phyloP scores from a whole-genome alignment of 2,888 invertebrate genomes.

The Yponomeuta evonymella region DNA sequence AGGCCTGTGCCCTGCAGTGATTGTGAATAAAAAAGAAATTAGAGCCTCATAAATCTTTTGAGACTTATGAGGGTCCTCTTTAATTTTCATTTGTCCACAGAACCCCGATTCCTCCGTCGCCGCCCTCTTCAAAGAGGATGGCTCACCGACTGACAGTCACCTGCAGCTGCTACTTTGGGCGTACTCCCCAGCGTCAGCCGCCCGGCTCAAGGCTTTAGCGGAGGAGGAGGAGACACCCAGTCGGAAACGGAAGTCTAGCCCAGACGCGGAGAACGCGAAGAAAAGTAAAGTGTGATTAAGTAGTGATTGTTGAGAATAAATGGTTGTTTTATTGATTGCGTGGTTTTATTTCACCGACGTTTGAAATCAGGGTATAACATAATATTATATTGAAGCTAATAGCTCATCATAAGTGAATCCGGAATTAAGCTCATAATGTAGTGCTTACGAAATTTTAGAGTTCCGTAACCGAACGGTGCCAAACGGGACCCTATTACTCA shows the following conservation, averaged over 20 bases:
- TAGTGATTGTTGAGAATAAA: background rate
- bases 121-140: slow-evolving; percentile 79
- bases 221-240: slow-evolving; percentile 29
- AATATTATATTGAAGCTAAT: too few species aligned
- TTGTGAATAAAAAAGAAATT: too few species aligned
- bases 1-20: too few species aligned
- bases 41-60: too few species aligned
- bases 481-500: too few species aligned
- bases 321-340: background rate
- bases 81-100: slow-evolving; percentile 50
- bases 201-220: slow-evolving; percentile 74
- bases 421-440: too few species aligned
- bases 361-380: too few species aligned
- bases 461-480: too few species aligned
- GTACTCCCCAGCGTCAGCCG: slow-evolving; percentile 82
- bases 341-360: background rate
- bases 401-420: too few species aligned
- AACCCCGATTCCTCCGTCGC: slow-evolving; percentile 77
- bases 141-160: slow-evolving; percentile 82
- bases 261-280: slow-evolving; percentile 36
- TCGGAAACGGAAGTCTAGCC: slow-evolving; percentile 26
- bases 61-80: too few species aligned
- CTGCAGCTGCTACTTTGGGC: slow-evolving; percentile 83
- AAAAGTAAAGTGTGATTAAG: slow-evolving; percentile 26
- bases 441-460: too few species aligned